A percentile compares a stretch with the other conserved stretches of the same genome.
Conservation (phyloP, 30 jellyfish, hydroid and myxozoan genomes). For the Cassiopea xamachana region DNA sequence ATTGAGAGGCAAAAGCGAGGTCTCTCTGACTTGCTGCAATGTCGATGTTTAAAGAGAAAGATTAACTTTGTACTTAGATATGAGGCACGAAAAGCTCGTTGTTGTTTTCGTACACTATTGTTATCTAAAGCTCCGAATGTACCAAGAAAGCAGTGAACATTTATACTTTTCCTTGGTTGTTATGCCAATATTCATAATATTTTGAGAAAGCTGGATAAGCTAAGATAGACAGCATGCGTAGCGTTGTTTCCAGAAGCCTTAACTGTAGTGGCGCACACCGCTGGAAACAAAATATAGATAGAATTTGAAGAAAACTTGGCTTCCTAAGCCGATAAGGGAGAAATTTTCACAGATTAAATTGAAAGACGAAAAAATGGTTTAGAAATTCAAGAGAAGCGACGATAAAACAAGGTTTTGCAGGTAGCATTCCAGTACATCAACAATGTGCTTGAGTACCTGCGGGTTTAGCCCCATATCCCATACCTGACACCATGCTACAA, state of each 20-base stretch:
- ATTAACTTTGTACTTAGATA: conserved; percentile 1
- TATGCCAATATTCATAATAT: not conserved
- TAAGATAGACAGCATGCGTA: not conserved
- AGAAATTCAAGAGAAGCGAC: not conserved
- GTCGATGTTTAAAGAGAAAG: conserved; percentile 7
- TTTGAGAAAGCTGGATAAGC: not conserved
- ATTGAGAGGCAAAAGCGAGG: not conserved
- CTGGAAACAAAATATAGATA: not conserved
- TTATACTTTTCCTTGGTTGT: conserved; percentile 2
- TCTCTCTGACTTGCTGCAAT: not conserved
- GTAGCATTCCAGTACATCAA: not conserved
- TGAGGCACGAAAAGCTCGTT: not conserved
- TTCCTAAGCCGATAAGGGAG: not conserved
- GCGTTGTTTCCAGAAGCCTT: not conserved
- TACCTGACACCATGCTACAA: no score
- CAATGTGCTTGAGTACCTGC: no score
- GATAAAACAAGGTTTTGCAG: not conserved
- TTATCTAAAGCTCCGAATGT: not conserved
- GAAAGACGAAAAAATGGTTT: not conserved
- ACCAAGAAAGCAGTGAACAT: not conserved
- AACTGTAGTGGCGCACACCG: not conserved
- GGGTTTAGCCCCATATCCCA: no score
- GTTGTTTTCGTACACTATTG: not conserved
- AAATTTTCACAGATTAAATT: not conserved
- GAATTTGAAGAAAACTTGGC: not conserved